Conservation (phyloP, 2,113 vertebrate species). For the Phodopus roborovskii region DNA sequence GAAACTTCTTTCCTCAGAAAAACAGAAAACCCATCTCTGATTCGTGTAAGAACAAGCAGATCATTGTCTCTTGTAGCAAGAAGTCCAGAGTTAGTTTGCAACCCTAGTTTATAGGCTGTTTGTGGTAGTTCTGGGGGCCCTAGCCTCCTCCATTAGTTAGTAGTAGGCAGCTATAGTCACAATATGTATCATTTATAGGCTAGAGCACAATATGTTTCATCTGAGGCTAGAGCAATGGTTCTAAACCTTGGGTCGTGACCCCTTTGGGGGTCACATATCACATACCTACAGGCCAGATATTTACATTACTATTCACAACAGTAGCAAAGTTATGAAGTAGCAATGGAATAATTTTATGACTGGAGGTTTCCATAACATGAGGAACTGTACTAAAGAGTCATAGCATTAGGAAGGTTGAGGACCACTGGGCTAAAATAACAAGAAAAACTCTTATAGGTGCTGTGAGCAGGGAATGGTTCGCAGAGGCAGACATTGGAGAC, state of each 20-base stretch:
- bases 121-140: background rate
- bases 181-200: background rate
- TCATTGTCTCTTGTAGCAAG: background rate
- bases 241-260: background rate
- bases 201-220: background rate
- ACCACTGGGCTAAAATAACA: background rate
- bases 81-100: background rate
- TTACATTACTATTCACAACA: background rate
- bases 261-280: background rate
- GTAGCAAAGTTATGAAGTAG: background rate
- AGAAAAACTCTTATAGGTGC: background rate
- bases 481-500: background rate
- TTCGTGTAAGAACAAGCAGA: background rate
- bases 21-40: conserved; percentile 8
- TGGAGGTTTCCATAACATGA: background rate
- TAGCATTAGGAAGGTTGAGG: background rate
- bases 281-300: background rate
- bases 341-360: background rate
- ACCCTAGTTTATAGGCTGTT: background rate
- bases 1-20: conserved; percentile 31
- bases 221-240: background rate
- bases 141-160: background rate
- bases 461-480: background rate
- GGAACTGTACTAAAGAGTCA: background rate
- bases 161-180: background rate